phyloP scores from a whole-genome alignment of 2,797 vertebrate species.

The Enteromius paludinosus region DNA sequence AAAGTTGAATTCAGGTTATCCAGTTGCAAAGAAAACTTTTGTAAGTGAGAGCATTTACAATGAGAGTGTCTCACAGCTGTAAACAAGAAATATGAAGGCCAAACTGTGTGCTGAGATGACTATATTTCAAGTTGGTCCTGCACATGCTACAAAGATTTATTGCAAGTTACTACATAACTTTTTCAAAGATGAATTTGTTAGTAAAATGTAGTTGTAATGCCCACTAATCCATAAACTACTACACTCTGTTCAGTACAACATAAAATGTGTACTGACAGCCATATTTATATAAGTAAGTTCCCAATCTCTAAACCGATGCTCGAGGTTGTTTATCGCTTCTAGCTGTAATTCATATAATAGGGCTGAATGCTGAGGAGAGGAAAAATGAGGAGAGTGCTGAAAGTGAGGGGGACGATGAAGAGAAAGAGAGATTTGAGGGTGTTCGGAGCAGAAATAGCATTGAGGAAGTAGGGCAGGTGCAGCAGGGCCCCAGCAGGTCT shows the following conservation, averaged over 20 bases:
- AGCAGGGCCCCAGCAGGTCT: constrained; percentile 16
- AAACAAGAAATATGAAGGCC: background rate
- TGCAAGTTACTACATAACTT: background rate
- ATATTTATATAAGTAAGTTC: background rate
- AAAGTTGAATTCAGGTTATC: background rate
- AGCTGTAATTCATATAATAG: background rate
- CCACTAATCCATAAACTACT: background rate
- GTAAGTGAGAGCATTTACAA: background rate
- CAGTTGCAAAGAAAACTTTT: background rate
- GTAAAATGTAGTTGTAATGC: background rate
- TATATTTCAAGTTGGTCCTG: background rate
- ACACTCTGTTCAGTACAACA: background rate
- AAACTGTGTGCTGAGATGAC: background rate
- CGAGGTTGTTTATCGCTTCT: background rate
- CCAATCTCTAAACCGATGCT: background rate
- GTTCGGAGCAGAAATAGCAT: constrained; percentile 42
- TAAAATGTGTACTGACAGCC: background rate
- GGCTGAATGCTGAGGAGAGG: background rate
- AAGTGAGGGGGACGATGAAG: constrained; percentile 8
- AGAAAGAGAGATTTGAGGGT: constrained; percentile 7
- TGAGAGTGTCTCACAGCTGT: background rate
- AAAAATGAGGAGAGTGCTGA: background rate
- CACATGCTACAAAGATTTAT: background rate
- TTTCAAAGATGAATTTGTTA: background rate
- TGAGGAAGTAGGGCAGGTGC: constrained; percentile 46